Base-by-base conservation (phyloP, 2,888 invertebrate genomes). In the Allophyes oxyacanthae region DNA sequence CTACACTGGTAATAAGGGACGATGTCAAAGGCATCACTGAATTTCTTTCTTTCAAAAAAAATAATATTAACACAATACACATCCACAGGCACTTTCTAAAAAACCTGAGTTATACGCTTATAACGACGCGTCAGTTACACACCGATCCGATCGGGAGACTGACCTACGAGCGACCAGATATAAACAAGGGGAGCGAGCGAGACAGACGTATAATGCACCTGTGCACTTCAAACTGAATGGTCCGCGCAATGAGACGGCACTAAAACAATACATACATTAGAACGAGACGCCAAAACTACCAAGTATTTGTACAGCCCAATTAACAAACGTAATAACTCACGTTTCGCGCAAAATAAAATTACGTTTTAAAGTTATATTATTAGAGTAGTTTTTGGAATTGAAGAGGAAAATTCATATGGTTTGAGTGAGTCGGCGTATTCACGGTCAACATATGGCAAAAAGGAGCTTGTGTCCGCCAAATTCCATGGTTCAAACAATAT, bases 391-490 rank as follows among this genome's bases (percentile, higher is more conserved):
- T 56, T 72, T 59, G 5, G 41, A 15, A 48, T 13, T 45, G 3
- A 7, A 0, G 3, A 53, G 77, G 40, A 37, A 56, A 60, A 56
- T 43, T 60, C 66, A 68, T 66, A 70, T 74, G 75, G 72, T 73
- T 79, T 71, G 69, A 44, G 59, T 71, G 68, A 72, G 73, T 65
- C 72, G 79, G 83, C 86, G 86, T 88, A 90, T 86, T 87, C 92
- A 93, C 91, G 92, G 92, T 91, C 92, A 90, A 87, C 92, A 91
- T 90, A 92, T 93, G 92, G 92, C 89, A 80, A 89, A 92, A 90
- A 89, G 81, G 82, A 80, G 78, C 56, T 63, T 64, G 72, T 79
- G 83, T 79, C 81, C 82, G 85, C 85, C 85, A 85, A 90, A 91
- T 88, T 88, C 89, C 89, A 82, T 78, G 76, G 70, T 61, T 58